These are phyloP conservation scores for Hirudinaria manillensis DNA, from an alignment of 2,888 invertebrate genomes.

Conservation along the genomic window DNA sequence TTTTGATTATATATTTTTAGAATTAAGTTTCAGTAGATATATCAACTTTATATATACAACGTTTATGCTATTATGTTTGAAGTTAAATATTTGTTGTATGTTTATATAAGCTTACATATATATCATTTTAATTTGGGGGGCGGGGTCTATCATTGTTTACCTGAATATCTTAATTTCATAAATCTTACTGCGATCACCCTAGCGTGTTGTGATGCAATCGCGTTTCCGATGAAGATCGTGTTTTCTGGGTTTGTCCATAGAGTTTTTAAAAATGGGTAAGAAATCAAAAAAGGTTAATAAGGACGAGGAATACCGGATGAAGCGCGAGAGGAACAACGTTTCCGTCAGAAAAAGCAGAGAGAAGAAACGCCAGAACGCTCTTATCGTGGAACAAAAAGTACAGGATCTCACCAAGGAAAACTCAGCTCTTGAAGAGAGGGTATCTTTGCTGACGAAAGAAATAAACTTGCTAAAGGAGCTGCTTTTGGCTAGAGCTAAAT, in stretches of 20 bases:
- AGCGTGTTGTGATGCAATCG: conserved; percentile 6
- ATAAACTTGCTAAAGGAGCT: conserved; percentile 7
- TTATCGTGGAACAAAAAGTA: conserved; percentile 19
- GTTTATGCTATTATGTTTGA: no score
- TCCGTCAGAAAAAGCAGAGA: conserved; percentile 91
- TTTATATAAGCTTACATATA: no score
- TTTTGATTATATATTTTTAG: no score
- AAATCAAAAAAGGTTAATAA: conserved; percentile 20
- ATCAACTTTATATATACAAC: no score
- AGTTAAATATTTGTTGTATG: no score
- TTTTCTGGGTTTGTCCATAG: not conserved
- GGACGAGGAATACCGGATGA: conserved; percentile 76
- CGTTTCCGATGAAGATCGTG: not conserved
- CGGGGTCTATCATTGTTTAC: no score
- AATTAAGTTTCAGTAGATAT: no score
- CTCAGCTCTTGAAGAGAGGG: conserved; percentile 3
- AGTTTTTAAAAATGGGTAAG: conserved; percentile 13
- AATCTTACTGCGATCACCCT: no score
- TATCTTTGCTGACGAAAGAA: conserved; percentile 13
- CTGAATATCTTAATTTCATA: no score
- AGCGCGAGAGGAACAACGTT: conserved; percentile 89
- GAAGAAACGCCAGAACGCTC: conserved; percentile 63
- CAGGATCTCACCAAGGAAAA: conserved; percentile 19
- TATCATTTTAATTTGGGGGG: no score
- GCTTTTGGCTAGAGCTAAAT: conserved; percentile 10